Evolutionary conservation across 2,888 invertebrate genomes (phyloP), one percentile per base, ranked within the genome.

Genomic region (Phengaris alcon): DNA sequence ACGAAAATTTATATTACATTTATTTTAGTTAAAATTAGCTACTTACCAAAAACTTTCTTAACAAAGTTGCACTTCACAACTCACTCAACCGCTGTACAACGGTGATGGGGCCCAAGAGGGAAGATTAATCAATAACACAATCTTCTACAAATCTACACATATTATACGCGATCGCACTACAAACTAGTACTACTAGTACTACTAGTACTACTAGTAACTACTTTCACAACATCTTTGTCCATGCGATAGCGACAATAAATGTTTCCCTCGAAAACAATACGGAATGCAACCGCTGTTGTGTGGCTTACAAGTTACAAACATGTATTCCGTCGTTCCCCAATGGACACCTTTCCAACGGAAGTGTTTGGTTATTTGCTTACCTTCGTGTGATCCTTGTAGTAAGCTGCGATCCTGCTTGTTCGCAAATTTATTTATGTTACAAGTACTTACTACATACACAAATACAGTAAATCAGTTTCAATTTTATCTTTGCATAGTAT

Each of bases 221-320:
- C n/a, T 44, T 64, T 13, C 35, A 7, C 64, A 64, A 12, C 64
- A 35, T 64, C 64, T 64, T 64, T 64, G 64, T 64, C 22, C 22
- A 64, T 64, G 64, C 35, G 35, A 44, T 35, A 64, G 64, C 64
- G 35, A 64, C 64, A 64, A 64, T 64, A 64, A 64, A 64, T 64
- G 64, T 35, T 64, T 44, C 64, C 64, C 64, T 44, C 64, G 64
- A 12, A 35, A 35, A 22, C 64, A 35, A 12, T 64, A 22, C 59
- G 22, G 64, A 35, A 35, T 35, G 64, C 64, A 64, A 64, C 64
- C 64, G 35, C 44, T 7, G 13, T 13, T 52, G 10, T 9, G 12
- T 12, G 10, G 52, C 52, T 44, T 12, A 35, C 64, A 64, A 64
- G 64, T 44, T 6, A 64, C 64, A 44, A 12, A 10, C 44, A 64